Evolutionary conservation across 1,140 invertebrate species (phyloP).

Genomic region (Teleogryllus occipitalis): DNA sequence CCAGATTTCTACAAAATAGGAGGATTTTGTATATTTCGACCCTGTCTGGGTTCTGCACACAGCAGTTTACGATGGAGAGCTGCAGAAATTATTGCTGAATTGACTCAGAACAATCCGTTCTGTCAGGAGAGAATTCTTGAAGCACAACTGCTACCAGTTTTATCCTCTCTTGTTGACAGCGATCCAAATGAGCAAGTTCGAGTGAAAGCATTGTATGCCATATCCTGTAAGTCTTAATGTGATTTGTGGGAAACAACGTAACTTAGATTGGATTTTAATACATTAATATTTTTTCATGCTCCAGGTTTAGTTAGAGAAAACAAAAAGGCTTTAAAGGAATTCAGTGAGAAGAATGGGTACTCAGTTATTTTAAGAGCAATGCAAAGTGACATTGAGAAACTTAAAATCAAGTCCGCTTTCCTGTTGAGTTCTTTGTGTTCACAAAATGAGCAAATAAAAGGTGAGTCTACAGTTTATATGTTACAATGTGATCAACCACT

Average conservation of each 20-base stretch:
- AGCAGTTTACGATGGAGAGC: slow-evolving; percentile 49
- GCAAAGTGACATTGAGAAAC: slow-evolving; percentile 46
- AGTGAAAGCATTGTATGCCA: slow-evolving; percentile 61
- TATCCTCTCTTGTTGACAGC: slow-evolving; percentile 54
- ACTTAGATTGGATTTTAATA: too few species aligned
- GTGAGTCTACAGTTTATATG: slow-evolving; percentile 32
- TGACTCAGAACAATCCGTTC: slow-evolving; percentile 71
- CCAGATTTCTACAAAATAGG: slow-evolving; percentile 74
- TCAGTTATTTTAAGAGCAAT: slow-evolving; percentile 51
- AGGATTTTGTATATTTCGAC: slow-evolving; percentile 58
- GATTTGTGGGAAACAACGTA: background rate
- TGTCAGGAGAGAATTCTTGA: slow-evolving; percentile 59
- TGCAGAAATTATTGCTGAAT: slow-evolving; percentile 57
- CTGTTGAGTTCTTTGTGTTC: slow-evolving; percentile 51
- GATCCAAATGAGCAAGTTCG: slow-evolving; percentile 48
- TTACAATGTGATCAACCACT: too few species aligned
- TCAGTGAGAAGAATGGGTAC: slow-evolving; percentile 54
- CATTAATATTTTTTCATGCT: slow-evolving; percentile 25
- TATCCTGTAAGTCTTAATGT: slow-evolving; percentile 54
- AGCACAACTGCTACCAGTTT: slow-evolving; percentile 48
- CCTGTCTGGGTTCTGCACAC: slow-evolving; percentile 53
- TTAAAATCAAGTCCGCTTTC: slow-evolving; percentile 62
- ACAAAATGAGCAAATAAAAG: slow-evolving; percentile 44
- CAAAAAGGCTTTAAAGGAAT: slow-evolving; percentile 44
- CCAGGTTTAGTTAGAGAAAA: slow-evolving; percentile 53